Evolutionary conservation across 2,888 invertebrate species (phyloP), one percentile per base, ranked within the genome.

Genomic region (Steinernema scapterisci): DNA sequence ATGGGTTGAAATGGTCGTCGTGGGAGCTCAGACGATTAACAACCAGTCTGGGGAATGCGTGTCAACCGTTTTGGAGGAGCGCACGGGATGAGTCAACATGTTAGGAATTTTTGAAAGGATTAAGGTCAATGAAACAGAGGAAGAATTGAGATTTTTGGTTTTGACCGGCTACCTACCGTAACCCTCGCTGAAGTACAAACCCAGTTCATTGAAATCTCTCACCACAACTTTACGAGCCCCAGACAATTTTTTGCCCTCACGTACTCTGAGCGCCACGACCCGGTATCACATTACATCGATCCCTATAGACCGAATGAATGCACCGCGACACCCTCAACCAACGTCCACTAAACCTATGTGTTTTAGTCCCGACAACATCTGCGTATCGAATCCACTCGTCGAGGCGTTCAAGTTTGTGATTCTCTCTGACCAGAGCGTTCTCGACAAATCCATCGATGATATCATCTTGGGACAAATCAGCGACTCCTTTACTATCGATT

Each of bases 361-460:
- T 82, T 84, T 70, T 78, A 85, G 83, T 19, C 80, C 80, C 7
- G 82, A 85, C 46, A 80, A 86, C 54, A 83, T 85, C 63, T 87
- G 87, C 75, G 86, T 87, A 11, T 82, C 84, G 73, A 87, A 87
- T 74, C 86, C 87, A 16, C 76, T 87, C 27, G 81, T 87, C n/a
- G 84, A 85, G 63, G 79, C 83, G 71, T 85, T 84, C 82, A 85
- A 86, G 71, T 72, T 85, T 25, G 75, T 85, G 38, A 76, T 82
- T 27, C 79, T 82, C 45, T 81, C 84, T 2, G 85, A 84, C 31
- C 72, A 71, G 27, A 44, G 72, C 11, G 51, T 73, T 52, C 73
- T 72, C n/a, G 54, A 77, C 74, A 79, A 78, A 63, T 78, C 82
- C 21, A 79, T 85, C 48, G 85, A 83, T 71, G 85, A 86, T n/a